A percentile compares a stretch with the other conserved stretches of the same genome.
These are phyloP conservation scores for Poeciliopsis turrubarensis DNA, from an alignment of 2,113 vertebrate species.

Conservation along the genomic window DNA sequence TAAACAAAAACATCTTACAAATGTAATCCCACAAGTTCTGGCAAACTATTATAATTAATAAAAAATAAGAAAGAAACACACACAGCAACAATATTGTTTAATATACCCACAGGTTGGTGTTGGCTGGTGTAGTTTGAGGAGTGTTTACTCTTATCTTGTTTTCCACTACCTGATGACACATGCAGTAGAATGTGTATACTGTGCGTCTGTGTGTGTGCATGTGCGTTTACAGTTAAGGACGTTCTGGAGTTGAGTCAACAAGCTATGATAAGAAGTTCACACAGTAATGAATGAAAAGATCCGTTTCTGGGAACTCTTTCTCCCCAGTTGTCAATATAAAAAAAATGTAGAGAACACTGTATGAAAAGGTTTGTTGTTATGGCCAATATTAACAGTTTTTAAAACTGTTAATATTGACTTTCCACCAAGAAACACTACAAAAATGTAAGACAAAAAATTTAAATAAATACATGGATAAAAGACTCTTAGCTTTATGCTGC, in stretches of 20 bases:
- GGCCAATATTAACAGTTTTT: not conserved
- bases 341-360: not conserved
- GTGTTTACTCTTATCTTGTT: slow-evolving; percentile 50
- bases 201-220: slow-evolving; percentile 76
- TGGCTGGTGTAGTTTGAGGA: slow-evolving; percentile 41
- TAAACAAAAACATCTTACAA: not conserved
- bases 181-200: slow-evolving; percentile 61
- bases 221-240: slow-evolving; percentile 87
- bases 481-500: not conserved
- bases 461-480: not conserved
- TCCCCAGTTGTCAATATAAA: slow-evolving; percentile 56
- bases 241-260: slow-evolving; percentile 96
- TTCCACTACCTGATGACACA: slow-evolving; percentile 67
- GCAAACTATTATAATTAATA: slow-evolving; percentile 7
- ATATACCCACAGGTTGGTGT: slow-evolving; percentile 47
- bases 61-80: not conserved
- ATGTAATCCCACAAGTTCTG: not conserved
- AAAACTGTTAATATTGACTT: not conserved
- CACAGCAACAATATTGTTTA: slow-evolving; percentile 24
- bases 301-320: slow-evolving; percentile 89
- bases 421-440: not conserved
- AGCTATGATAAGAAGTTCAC: slow-evolving; percentile 90
- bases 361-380: not conserved
- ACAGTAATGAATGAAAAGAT: slow-evolving; percentile 86
- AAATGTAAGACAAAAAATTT: not conserved